Base-by-base conservation (phyloP, 2,797 vertebrate genomes). In the Halcyon badia region DNA sequence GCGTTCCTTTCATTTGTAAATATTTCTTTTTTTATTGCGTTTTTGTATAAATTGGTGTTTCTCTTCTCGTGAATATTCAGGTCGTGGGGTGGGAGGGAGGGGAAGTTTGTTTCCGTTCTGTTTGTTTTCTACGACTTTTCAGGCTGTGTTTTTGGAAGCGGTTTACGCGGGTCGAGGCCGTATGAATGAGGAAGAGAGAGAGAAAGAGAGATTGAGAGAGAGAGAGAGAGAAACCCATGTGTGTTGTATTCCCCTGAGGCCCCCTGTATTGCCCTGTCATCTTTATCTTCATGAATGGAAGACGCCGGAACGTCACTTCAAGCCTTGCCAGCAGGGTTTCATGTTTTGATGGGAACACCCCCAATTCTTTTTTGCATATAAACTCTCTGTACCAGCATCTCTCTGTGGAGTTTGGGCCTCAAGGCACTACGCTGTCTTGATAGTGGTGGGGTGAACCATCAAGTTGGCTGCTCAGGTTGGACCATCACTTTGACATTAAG, bases 1-100 rank as follows among this genome's bases (percentile, higher is more conserved):
- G 96, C 96, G 97, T 98, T 98, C 97, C 98, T 98, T 98, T 98
- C 85, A 97, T 98, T 98, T 98, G 98, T 98, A 98, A 98, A 98
- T 98, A 98, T 98, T 98, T 98, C 97, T 98, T 98, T 98, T 98
- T 98, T 97, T 98, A 98, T 98, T 98, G 97, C 85, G 94, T 98
- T 98, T 97, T 98, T 98, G 98, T 98, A 98, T 96, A 98, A 98
- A 97, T 98, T 96, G 97, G 97, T 98, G 98, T 98, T 98, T 98
- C 95, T 98, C 97, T 97, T 97, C 96, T 98, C 93, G 98, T 98
- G 98, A 97, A 97, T 98, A 97, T 98, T 97, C 98, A 97, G 97
- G 97, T 98, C 6, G 96, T 97, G 97, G 97, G 97, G 96, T 91
- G 98, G 97, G 97, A 93, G 97, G 91, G 95, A 44, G 96, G 97